Evolutionary conservation across 2,888 invertebrate species (phyloP).

Genomic region (Criorhina ranunculi): DNA sequence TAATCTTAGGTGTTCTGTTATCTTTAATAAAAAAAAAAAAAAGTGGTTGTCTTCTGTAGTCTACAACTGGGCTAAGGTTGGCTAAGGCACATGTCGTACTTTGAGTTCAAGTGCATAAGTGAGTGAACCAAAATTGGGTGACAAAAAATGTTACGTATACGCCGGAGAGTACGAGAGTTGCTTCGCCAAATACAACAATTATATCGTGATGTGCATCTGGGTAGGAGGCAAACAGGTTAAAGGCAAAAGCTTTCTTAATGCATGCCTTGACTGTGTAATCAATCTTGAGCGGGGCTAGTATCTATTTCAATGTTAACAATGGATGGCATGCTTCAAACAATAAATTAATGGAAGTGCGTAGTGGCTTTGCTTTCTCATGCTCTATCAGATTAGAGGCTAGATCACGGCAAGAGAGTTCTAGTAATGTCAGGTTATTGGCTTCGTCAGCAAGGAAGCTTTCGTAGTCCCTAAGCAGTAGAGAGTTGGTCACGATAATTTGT

Average conservation of each 20-base stretch:
- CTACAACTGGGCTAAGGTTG: constrained; percentile 6
- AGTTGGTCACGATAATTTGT: too few species aligned
- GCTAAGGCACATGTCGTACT: neutral
- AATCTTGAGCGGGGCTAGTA: constrained; percentile 20
- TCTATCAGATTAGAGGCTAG: too few species aligned
- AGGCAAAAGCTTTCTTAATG: constrained; percentile 13
- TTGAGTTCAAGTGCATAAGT: constrained; percentile 19
- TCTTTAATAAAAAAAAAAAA: constrained; percentile 4
- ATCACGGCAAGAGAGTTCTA: too few species aligned
- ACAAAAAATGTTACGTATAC: constrained; percentile 53
- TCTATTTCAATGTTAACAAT: constrained; percentile 40
- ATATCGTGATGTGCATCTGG: constrained; percentile 23
- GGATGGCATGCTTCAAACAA: constrained; percentile 18
- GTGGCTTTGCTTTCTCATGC: neutral
- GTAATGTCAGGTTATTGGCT: too few species aligned
- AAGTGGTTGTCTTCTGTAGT: constrained; percentile 6
- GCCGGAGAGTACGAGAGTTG: constrained; percentile 35
- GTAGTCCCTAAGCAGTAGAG: too few species aligned
- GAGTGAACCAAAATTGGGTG: constrained; percentile 41
- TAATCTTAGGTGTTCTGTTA: constrained; percentile 35
- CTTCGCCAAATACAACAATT: neutral
- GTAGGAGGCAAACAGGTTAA: neutral
- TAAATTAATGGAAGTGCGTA: neutral
- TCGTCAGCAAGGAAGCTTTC: too few species aligned
- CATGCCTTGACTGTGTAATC: constrained; percentile 62